Evolutionary conservation across 2,797 vertebrate species (phyloP), one percentile per base, ranked within the genome.

Genomic region (Trichosurus vulpecula): DNA sequence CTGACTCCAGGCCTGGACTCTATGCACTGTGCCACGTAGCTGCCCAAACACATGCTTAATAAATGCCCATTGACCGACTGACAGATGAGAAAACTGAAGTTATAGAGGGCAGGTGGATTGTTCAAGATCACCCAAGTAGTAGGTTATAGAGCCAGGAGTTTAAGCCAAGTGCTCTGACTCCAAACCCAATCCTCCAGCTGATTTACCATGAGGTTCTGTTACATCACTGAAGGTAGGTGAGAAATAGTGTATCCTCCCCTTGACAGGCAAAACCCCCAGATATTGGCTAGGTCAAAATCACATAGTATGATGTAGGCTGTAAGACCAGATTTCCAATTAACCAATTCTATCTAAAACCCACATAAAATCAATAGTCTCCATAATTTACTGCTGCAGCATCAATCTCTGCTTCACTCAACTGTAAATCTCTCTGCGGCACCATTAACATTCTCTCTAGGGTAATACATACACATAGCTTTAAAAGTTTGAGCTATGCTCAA

Each of bases 321-420:
- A 52, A 47, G 10, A 47, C 54, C 31, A 53, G 94, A 54, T 90
- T 95, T 93, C 81, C 94, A 94, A 94, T 81, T 47, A 57, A 94
- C 27, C 6, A 74, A 41, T 91, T 92, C 22, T 53, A 66, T 93
- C 31, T 95, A 93, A 96, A 91, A 55, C 56, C 90, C 47, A 91
- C 92, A 54, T 87, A 91, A 90, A 93, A 91, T 89, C 58, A 92
- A 30, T 35, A 74, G n/a, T 87, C 93, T 91, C 29, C 25, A 11
- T 92, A 92, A 94, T 94, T 95, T 95, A 92, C 52, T 96, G 52
- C 52, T 90, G 3, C 29, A 92, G 91, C 56, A 89, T 56, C 53
- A 93, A 94, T 41, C 93, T 57, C 95, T 54, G 74, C 52, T 93
- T 93, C 61, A 81, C 53, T 16, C 5, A 41, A 51, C 47, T 96